Evolutionary conservation across 2,113 vertebrate species (phyloP), one percentile per base, ranked within the genome.

Genomic region (Trematomus loennbergii): DNA sequence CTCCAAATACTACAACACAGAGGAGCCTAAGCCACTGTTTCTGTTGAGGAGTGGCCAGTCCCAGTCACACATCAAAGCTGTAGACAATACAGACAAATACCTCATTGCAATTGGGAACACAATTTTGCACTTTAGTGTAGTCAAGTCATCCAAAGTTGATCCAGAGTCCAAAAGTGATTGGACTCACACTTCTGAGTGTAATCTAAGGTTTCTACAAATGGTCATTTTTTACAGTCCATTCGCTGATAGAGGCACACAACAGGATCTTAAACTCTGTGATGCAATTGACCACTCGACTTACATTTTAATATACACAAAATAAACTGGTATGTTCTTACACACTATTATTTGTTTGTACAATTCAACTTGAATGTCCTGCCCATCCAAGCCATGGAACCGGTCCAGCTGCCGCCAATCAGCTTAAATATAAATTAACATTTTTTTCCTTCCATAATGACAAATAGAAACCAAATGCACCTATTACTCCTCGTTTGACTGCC

Each of bases 381-480:
- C 55, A 59, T 55, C 22, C 8, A 33, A 48, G 4, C 16, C 12
- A 45, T 63, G 67, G 22, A 54, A 20, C 2, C 45, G 43, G 4
- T 52, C 18, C 76, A 75, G 20, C 50, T 36, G 65, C 36, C 50
- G 65, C 36, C 50, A 62, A 57, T 67, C 50, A 67, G 12, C 9
- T 25, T 25, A 25, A 25, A 25, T 25, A 25, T 2, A 25, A 25
- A 25, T 29, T 12, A 48, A 61, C 52, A 59, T 1, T 8, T 61
- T 61, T 40, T 65, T 61, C 62, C n/a, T 40, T 61, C 57, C 54
- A 59, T 63, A 18, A 78, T 79, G 60, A 54, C 48, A 66, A 86
- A 86, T 72, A 20, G 64, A 87, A 77, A 79, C 68, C 79, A 86
- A 82, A 78, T 43, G 13, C 52, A 67, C 29, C 50, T 53, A 22